Percentiles rank a stretch among this genome's conserved stretches.
Conservation (phyloP, 1,140 invertebrate species). For the Sipha flava region DNA sequence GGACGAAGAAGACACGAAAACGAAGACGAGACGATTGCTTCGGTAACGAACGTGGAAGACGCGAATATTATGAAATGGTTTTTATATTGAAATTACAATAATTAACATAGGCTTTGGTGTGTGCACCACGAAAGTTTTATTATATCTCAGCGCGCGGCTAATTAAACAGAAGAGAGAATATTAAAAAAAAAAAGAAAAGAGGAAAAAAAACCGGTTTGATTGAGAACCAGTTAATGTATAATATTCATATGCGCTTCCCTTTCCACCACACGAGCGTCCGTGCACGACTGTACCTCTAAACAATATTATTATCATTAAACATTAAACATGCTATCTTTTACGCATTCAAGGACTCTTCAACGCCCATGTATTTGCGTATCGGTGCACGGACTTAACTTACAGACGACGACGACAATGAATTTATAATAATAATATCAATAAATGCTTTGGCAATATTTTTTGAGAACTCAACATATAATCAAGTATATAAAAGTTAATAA, state of each 20-base stretch:
- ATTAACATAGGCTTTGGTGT: background rate
- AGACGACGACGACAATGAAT: too few relatives aligned
- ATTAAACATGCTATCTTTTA: background rate
- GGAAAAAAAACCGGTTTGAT: background rate
- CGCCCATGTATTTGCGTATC: background rate
- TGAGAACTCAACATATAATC: too few relatives aligned
- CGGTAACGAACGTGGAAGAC: background rate
- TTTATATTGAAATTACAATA: too few relatives aligned
- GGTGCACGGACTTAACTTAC: too few relatives aligned
- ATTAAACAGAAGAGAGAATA: too few relatives aligned
- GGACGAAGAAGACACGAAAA: too few relatives aligned
- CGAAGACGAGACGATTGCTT: background rate
- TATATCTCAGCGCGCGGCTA: background rate
- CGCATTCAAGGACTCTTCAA: background rate
- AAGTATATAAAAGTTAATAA: too few relatives aligned
- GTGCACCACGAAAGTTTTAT: background rate
- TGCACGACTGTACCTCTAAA: background rate
- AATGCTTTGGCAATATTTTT: too few relatives aligned
- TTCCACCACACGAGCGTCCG: background rate
- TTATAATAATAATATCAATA: too few relatives aligned
- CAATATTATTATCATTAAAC: background rate
- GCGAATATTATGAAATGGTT: background rate
- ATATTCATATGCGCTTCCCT: background rate
- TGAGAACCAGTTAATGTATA: background rate
- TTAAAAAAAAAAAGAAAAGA: background rate